Base-by-base conservation (phyloP, 2,113 vertebrate species). In the Percina caprodes region DNA sequence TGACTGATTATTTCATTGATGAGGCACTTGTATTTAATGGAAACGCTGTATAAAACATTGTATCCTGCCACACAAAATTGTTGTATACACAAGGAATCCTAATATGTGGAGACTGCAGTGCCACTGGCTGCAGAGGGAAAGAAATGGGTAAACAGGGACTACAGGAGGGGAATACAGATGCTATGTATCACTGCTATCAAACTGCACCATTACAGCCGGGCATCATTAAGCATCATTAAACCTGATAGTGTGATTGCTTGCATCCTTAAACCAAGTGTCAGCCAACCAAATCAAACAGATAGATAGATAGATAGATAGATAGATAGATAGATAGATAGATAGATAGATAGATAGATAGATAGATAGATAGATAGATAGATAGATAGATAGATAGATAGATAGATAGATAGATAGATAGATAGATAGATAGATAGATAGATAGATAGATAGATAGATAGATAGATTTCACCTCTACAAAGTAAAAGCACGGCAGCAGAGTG, bases 401-500 rank as follows among this genome's bases (percentile, higher is more conserved):
- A 67, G 71, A 68, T 46, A 61, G 69, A 79, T 67, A 58, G 74
- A 84, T 66, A 70, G 77, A 85, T 42, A 74, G 49, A 71, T 46
- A 74, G 67, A 63, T 8, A 69, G 62, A 72, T 56, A 61, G 69
- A 82, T 62, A 48, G 71, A 85, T 62, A 48, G 58, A 80, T 73
- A 35, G 84, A 88, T 35, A 49, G 74, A 89, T 33, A 74, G 79
- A 90, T 58, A 65, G 83, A 83, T 48, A 69, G 56, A 80, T 45
- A 60, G 14, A 69, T 55, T 85, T 84, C 55, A 93, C 92, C 92
- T 93, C 92, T 80, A 93, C 92, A 87, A 93, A 93, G 74, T 93
- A 93, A 88, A 93, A 93, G 77, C 92, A 93, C 14, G 92, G 92
- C 49, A 93, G 83, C 72, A 93, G 89, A 58, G 90, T 92, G 71